Base-by-base conservation (phyloP, 2,888 invertebrate species). In the Podabrus alpinus region DNA sequence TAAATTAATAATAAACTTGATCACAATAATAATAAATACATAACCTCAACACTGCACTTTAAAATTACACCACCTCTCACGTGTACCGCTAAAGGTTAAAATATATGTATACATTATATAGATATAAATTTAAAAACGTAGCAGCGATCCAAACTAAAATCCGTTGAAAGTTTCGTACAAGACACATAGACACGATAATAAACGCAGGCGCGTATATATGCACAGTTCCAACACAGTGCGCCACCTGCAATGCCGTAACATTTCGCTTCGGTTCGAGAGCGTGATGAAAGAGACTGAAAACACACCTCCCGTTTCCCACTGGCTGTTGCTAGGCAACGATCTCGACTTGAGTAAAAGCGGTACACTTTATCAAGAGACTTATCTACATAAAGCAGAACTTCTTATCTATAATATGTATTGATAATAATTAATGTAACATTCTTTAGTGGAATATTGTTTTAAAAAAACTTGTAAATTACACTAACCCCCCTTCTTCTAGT, bases 251-350 rank as follows among this genome's bases (percentile, higher is more conserved):
- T 11, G 17, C 10, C 21, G 69, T 59, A 59, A 74, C 16, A 59
- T 68, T 59, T 19, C 24, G 24, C 69, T 61, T 15, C 62, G 74
- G 76, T 75, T 71, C 69, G 70, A 15, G 29, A 66, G 69, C 45
- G 21, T 9, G 66, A 70, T 68, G 68, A 69, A 60, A 74, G 74
- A 64, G 78, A 75, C 45, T 73, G 74, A 29, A 61, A 69, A 77
- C 78, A 73, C 79, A 76, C 77, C 78, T 75, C 69, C 60, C 66
- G 66, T 64, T 62, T 69, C 17, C 72, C 70, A 80, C 45, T 79
- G 79, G 78, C 75, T 79, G 79, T 79, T 79, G 80, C 80, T 74
- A 79, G 74, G 80, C 80, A 77, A 80, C 78, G 78, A 74, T 75
- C 70, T 61, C n/a, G 67, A 29, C 70, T 15, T 59, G 19, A 7